Base-by-base conservation (phyloP, 2,797 vertebrate genomes). In the Xerus rutilus region DNA sequence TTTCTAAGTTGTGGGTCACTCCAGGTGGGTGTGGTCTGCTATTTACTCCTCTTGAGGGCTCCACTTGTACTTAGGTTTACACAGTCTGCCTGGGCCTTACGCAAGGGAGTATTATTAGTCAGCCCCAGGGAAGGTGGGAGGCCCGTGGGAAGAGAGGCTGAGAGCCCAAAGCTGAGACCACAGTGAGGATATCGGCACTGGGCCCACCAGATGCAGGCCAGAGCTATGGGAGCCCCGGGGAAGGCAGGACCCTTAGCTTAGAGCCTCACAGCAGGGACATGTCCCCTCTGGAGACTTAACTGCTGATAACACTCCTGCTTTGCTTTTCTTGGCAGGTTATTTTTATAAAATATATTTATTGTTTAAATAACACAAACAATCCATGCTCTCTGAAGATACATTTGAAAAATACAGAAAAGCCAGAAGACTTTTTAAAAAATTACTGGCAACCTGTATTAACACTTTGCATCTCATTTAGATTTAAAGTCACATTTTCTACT, bases 351-450 rank as follows among this genome's bases (percentile, higher is more conserved):
- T 21, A 74, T 18, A 65, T 62, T 30, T 18, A 47, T 65, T 72
- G 54, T 35, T 30, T 12, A 62, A 91, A 89, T 57, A 84, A 91
- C 18, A 95, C 79, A 92, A 89, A 59, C n/a, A 49, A 91, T 67
- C 57, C 23, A 23, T 62, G 72, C 59, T 86, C 18, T 96, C 69
- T 81, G 35, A 96, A 91, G 65, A 81, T 23, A 96, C 57, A 86
- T 93, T 91, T 89, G 65, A 81, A 86, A 97, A 97, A 67, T 39
- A 86, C 2, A 96, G 52, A 95, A 95, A 86, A 95, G 23, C 35
- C 54, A 89, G 64, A 77, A 85, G 28, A 77, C 84, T 70, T 76
- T 28, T 2, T 25, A 74, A 74, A 88, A 81, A 72, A 23, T 43
- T n/a, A 64, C 35, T 23, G 35, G 70, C 62, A 82, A 86, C 35